Base-by-base conservation (phyloP, 2,113 vertebrate species). In the Xiphias gladius region DNA sequence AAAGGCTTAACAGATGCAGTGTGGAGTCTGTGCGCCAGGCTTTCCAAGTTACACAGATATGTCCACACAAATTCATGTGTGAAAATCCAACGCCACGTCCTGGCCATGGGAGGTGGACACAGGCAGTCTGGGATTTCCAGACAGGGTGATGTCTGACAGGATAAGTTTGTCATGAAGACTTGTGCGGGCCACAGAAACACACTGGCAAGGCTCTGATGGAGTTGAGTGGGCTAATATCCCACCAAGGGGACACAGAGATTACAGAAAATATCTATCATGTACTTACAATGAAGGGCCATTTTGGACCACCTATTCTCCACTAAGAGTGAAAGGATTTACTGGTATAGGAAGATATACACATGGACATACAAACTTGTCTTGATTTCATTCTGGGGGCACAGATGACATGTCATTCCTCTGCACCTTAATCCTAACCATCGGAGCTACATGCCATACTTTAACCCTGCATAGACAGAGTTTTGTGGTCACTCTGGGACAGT, bases 21-120 rank as follows among this genome's bases (percentile, higher is more conserved):
- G 80, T 82, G 59, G 70, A 83, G 81, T 76, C 8, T 2, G 59
- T 77, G 68, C 26, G 77, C 69, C 69, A 68, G 86, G 81, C 76
- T 85, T 79, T 79, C 71, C 73, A 59, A 35, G 79, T 76, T 78
- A 79, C 72, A 82, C 70, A 55, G 48, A 77, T 41, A 41, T 22
- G 0, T 35, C 30, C 48, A 41, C 67, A 69, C 58, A 69, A 68
- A 30, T 59, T 20, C 30, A 39, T 30, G 37, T 7, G 20, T 63
- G 32, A 75, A 70, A 70, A 76, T 41, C 66, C 20, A 26, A 69
- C 54, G 41, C 86, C 48, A 30, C 30, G n/a, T 72, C 59, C n/a
- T 37, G 10, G 0, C 69, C 62, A 22, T 8, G 14, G 35, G 46
- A 35, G 24, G 24, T 37, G 30, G 50, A 80, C 55, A 66, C 28